Evolutionary conservation across 92 coral and sea anemone genomes (phyloP).

Genomic region (Porites divaricata): DNA sequence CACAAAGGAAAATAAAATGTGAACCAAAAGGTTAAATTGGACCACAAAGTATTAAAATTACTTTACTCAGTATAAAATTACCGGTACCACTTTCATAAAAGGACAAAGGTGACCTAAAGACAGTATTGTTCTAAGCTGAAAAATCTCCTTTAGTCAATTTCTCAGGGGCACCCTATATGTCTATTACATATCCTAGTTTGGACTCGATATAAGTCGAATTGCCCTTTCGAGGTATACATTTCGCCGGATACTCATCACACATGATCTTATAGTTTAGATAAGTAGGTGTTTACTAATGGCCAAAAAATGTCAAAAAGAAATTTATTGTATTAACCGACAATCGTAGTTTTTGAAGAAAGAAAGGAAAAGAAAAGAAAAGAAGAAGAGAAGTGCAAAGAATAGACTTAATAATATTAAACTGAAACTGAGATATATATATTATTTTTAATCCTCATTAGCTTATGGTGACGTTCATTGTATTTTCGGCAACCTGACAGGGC

Average conservation of each 20-base stretch:
- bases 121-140: background rate
- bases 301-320: constrained; percentile 1
- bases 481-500: constrained; percentile 10
- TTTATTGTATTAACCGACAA: background rate
- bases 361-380: background rate
- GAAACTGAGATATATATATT: background rate
- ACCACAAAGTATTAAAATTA: background rate
- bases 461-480: background rate
- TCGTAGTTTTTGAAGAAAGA: background rate
- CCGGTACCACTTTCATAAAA: background rate
- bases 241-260: no score
- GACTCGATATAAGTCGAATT: background rate
- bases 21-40: background rate
- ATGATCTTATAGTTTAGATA: background rate
- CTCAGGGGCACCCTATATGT: no score
- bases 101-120: background rate
- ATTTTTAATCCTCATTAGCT: constrained; percentile 9
- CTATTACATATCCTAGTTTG: background rate
- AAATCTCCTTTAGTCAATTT: background rate
- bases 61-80: background rate
- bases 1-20: background rate
- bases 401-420: background rate
- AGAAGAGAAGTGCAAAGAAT: background rate
- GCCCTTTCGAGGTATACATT: no score
- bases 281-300: background rate